Evolutionary conservation across 2,888 invertebrate species (phyloP), one percentile per base, ranked within the genome.

Genomic region (Merodon equestris): DNA sequence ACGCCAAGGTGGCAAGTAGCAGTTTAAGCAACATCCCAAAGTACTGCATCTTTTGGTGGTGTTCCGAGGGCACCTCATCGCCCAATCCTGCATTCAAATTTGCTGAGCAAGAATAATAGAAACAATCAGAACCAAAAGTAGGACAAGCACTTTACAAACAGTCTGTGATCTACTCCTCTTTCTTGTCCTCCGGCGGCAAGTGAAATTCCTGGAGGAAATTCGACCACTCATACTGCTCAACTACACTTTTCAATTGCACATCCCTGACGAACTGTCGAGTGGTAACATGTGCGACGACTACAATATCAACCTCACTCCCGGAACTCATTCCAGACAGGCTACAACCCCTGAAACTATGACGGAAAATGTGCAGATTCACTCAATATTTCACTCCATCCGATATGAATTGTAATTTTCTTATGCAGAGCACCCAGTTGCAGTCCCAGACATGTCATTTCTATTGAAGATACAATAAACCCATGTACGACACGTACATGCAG

Each of bases 311-410:
- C 45, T 14, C 13, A 47, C 34, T 61, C 7, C 18, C 40, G 13
- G 47, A 36, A 70, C 71, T 60, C n/a, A n/a, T n/a, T n/a, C n/a
- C n/a, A n/a, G n/a, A n/a, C n/a, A n/a, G n/a, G n/a, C n/a, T n/a
- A n/a, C n/a, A n/a, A n/a, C n/a, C n/a, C n/a, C n/a, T n/a, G n/a
- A n/a, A n/a, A n/a, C n/a, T n/a, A n/a, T n/a, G n/a, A n/a, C 75
- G 81, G 81, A 81, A 81, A 75, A 75, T 75, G 75, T 81, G 70
- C 81, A 81, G 75, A 81, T 66, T 81, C 75, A 81, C 75, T 81
- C 68, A 75, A 81, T 81, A 75, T 81, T 81, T 81, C 81, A 81
- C 75, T 75, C 81, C 81, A 70, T 75, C 75, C 81, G 57, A 81
- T 81, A 66, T 75, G 81, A 81, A 81, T 81, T 70, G 81, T 71